Conservation (phyloP, 2,888 invertebrate genomes). For the Muschampia plurimacula region DNA sequence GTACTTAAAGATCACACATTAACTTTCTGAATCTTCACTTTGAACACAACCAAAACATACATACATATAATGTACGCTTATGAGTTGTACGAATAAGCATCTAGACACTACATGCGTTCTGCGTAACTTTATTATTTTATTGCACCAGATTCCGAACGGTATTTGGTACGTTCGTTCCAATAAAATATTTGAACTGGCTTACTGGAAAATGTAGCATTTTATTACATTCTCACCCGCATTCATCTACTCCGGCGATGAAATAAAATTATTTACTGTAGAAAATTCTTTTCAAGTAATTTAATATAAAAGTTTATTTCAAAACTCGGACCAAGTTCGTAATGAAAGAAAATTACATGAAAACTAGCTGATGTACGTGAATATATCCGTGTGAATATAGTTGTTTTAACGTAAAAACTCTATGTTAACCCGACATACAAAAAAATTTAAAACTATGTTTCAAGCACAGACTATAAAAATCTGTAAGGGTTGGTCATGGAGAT, state of each 20-base stretch:
- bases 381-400: not conserved
- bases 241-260: not conserved
- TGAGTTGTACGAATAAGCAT: no score
- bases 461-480: no score
- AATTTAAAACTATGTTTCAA: no score
- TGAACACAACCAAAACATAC: no score
- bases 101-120: not conserved
- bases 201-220: constrained; percentile 4
- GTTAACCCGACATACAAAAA: no score
- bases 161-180: not conserved
- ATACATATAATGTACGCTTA: no score
- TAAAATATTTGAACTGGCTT: constrained; percentile 13
- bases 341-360: not conserved
- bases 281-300: not conserved
- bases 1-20: no score
- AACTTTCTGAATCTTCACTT: no score
- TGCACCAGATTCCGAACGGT: not conserved
- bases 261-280: not conserved
- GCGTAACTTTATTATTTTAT: not conserved
- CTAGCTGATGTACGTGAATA: no score
- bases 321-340: not conserved
- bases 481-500: no score
- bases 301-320: not conserved
- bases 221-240: constrained; percentile 6
- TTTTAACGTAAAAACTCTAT: not conserved